phyloP scores from a whole-genome alignment of 1,140 invertebrate genomes.

The Aphaenogaster floridana region DNA sequence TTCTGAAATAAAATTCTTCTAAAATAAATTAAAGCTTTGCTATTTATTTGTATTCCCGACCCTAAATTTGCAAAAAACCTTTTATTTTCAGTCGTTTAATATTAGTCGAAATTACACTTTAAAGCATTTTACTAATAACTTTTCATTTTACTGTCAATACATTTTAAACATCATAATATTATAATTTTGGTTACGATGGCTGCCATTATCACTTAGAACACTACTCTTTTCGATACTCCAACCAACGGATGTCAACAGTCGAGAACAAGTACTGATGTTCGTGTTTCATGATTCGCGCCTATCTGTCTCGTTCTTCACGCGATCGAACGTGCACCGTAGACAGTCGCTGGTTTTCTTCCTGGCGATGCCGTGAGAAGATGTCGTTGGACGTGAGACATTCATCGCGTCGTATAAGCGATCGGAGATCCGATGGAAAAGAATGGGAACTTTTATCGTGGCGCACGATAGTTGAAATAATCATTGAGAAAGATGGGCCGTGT shows the following conservation, averaged over 20 bases:
- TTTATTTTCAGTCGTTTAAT: background rate
- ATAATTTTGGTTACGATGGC: background rate
- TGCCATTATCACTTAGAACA: background rate
- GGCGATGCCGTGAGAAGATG: conserved; percentile 52
- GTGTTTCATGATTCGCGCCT: conserved; percentile 54
- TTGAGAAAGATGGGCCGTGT: conserved; percentile 38
- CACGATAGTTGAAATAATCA: conserved; percentile 59
- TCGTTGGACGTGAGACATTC: conserved; percentile 31
- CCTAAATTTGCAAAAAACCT: background rate
- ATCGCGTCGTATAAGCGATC: conserved; percentile 29
- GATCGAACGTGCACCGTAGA: conserved; percentile 41
- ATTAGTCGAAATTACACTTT: background rate
- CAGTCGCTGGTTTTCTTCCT: conserved; percentile 19
- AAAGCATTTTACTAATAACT: background rate
- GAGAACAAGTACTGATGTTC: background rate
- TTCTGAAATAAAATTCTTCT: background rate
- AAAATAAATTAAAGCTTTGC: background rate
- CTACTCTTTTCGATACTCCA: background rate
- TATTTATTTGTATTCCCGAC: background rate
- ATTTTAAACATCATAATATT: background rate
- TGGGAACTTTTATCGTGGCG: conserved; percentile 26
- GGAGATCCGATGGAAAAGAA: conserved; percentile 42
- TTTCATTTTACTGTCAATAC: background rate
- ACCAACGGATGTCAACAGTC: conserved; percentile 1
- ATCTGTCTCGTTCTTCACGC: conserved; percentile 36